Evolutionary conservation across 2,888 invertebrate species (phyloP), one percentile per base, ranked within the genome.

Genomic region (Ecdyonurus torrentis): DNA sequence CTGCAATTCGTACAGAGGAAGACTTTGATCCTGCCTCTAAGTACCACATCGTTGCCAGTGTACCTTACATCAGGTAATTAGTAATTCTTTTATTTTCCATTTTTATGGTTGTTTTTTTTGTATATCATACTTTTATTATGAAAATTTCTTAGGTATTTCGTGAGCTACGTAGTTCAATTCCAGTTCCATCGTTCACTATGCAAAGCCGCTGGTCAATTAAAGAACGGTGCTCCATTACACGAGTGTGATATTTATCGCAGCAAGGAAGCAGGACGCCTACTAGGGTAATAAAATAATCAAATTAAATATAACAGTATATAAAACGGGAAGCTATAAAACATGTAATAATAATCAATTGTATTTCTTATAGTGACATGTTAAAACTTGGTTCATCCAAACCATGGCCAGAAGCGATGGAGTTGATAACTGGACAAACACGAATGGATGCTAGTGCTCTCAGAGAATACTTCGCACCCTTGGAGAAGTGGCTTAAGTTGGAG

Each of bases 201-300:
- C 37, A 37, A 82, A 64, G 83, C 86, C 0, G 87, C 94, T 1
- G 87, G 88, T 0, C 89, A 94, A 74, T 89, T 87, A 74, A 85
- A 85, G 65, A 84, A 85, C 0, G 80, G 83, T 1, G 87, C 91
- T 72, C 79, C 91, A 0, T 78, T 96, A 52, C 91, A 95, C 77
- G 89, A 88, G 71, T 96, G 95, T 74, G 94, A 95, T 75, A 87
- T 95, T 71, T 93, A 93, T 77, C 77, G 88, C 62, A 91, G 87
- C 70, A 87, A 86, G 59, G 87, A 87, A 66, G 94, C 94, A 18
- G 95, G 95, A 1, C 80, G 82, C 67, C 80, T 90, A 66, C 74
- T 95, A 7, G 87, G 84, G 94, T 94, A 74, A 86, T 37, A 10
- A 10, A 37, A 37, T 37, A 10, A 15, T 22, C 58, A 5, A 15